Conservation (phyloP, 2,888 invertebrate genomes). For the Polia nebulosa region DNA sequence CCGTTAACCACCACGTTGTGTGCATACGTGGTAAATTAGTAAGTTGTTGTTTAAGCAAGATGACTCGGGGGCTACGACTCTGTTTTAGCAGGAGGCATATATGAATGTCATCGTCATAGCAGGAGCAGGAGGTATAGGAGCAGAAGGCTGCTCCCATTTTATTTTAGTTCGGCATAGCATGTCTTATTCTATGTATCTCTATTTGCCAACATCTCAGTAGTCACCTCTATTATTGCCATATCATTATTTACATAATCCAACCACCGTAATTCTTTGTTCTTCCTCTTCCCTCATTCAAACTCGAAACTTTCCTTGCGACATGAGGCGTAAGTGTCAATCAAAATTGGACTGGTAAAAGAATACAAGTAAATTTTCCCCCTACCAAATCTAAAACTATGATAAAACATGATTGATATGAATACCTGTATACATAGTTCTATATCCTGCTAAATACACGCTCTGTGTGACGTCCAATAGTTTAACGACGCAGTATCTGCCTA, state of each 20-base stretch:
- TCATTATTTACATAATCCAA: background rate
- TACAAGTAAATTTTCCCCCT: background rate
- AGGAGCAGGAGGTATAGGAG: too few relatives aligned
- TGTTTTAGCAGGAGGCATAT: too few relatives aligned
- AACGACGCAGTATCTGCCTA: conserved; percentile 7
- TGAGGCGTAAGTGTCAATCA: background rate
- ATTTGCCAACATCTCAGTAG: background rate
- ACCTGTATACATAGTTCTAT: background rate
- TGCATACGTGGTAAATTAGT: too few relatives aligned
- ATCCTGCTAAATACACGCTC: background rate
- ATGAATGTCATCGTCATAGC: too few relatives aligned
- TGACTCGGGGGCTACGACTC: too few relatives aligned
- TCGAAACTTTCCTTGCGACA: background rate
- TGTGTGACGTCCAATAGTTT: background rate
- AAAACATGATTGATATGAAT: background rate
- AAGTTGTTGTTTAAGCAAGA: too few relatives aligned
- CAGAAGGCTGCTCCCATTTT: background rate
- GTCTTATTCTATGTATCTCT: too few relatives aligned
- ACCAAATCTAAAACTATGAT: background rate
- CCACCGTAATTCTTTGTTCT: background rate
- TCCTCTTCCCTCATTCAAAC: background rate
- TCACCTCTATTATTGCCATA: background rate
- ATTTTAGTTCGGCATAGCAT: background rate
- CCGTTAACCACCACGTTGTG: background rate
- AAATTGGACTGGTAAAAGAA: background rate